Conservation (phyloP, 2,113 vertebrate genomes). For the Chinchilla lanigera region DNA sequence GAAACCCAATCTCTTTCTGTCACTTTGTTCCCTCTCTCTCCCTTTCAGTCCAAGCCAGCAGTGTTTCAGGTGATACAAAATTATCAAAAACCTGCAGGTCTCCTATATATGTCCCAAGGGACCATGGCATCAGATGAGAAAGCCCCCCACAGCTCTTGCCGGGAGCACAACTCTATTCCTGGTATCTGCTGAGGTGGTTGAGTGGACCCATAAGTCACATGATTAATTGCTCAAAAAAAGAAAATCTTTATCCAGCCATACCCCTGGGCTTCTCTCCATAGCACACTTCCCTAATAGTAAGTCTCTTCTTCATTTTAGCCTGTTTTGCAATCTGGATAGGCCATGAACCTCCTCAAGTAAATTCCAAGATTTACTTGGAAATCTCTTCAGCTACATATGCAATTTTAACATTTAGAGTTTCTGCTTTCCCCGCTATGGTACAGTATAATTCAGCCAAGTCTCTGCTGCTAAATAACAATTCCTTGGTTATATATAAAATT, state of each 20-base stretch:
- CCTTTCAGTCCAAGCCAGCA: not conserved
- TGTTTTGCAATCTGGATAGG: not conserved
- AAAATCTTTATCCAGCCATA: not conserved
- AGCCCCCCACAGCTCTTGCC: not conserved
- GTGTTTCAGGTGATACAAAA: not conserved
- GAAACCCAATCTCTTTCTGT: not conserved
- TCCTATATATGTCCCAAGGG: not conserved
- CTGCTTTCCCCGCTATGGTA: not conserved
- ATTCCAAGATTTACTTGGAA: not conserved
- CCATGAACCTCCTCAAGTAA: not conserved
- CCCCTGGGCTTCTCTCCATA: not conserved
- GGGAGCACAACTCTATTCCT: not conserved
- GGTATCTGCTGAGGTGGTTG: not conserved
- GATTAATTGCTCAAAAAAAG: not conserved
- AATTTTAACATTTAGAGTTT: not conserved
- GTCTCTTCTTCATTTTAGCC: not conserved
- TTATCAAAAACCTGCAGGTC: not conserved
- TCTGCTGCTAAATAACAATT: constrained; percentile 22
- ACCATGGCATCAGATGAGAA: not conserved
- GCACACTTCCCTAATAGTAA: not conserved
- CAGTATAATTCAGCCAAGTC: not conserved
- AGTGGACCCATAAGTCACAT: not conserved
- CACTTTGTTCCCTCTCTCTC: not conserved
- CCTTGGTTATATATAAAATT: not conserved
- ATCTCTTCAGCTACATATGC: not conserved